A percentile compares a stretch with the other conserved stretches of the same genome.
These are phyloP conservation scores for Cyanoramphus novaezelandiae DNA, from an alignment of 2,113 vertebrate genomes.

Conservation along the genomic window DNA sequence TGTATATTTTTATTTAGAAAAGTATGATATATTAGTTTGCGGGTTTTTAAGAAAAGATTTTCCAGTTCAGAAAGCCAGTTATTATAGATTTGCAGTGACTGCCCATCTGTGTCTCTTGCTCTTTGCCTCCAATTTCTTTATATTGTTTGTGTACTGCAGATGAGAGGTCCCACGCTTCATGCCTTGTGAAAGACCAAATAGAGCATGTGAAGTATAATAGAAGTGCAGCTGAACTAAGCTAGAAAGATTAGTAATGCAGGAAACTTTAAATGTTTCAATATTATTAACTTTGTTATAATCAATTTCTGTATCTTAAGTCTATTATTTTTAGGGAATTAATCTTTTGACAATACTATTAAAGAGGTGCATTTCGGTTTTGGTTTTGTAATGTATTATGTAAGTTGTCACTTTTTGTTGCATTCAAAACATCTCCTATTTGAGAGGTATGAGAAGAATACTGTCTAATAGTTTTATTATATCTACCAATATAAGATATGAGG, in stretches of 20 bases:
- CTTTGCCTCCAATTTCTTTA: background rate
- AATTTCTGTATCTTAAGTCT: background rate
- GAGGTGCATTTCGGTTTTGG: background rate
- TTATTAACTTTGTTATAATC: background rate
- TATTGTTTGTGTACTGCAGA: background rate
- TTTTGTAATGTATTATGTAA: background rate
- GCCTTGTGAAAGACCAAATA: background rate
- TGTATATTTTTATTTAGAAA: background rate
- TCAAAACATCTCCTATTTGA: background rate
- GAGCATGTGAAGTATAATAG: background rate
- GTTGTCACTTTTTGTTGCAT: background rate
- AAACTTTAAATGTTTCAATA: background rate
- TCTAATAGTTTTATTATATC: background rate
- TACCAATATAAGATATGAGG: background rate
- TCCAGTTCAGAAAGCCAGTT: background rate
- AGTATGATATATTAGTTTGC: background rate
- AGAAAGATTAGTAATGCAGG: background rate
- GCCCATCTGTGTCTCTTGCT: background rate
- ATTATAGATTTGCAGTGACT: background rate
- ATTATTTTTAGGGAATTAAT: background rate
- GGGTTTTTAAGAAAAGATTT: rapidly evolving
- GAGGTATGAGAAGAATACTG: background rate
- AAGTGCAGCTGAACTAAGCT: background rate
- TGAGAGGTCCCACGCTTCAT: background rate
- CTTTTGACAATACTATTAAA: background rate